phyloP scores from a whole-genome alignment of 2,888 invertebrate genomes.

The Chrysotoxum bicinctum region DNA sequence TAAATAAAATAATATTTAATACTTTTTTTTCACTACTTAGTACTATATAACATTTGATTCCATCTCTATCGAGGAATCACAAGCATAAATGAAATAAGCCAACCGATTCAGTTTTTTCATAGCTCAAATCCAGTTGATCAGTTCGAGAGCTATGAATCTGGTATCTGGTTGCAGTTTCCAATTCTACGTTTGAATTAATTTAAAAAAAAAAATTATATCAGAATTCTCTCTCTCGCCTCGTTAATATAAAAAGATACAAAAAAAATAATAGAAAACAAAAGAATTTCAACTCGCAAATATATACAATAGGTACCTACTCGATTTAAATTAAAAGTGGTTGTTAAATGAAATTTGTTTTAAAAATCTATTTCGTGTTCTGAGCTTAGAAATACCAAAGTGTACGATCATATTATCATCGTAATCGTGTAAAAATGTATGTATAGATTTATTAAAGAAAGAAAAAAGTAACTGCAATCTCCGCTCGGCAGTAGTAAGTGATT shows the following conservation, averaged over 20 bases:
- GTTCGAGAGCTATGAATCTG: conserved; percentile 73
- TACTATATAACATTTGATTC: neutral
- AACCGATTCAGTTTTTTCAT: conserved; percentile 67
- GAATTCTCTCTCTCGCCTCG: conserved; percentile 28
- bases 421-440: conserved; percentile 67
- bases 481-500: conserved; percentile 62
- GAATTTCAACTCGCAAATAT: conserved; percentile 48
- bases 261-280: conserved; percentile 33
- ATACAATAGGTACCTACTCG: conserved; percentile 36
- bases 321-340: conserved; percentile 22
- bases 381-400: conserved; percentile 70
- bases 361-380: conserved; percentile 56
- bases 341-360: neutral
- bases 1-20: neutral
- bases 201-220: neutral
- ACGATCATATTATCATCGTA: conserved; percentile 55
- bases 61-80: conserved; percentile 58
- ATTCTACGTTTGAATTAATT: conserved; percentile 65
- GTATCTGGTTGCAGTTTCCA: conserved; percentile 73
- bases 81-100: conserved; percentile 61
- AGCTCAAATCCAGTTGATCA: conserved; percentile 73
- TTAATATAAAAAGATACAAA: neutral
- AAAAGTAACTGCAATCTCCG: conserved; percentile 50
- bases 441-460: conserved; percentile 61
- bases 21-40: conserved; percentile 29